A percentile compares a stretch with the other conserved stretches of the same genome.
phyloP scores from a whole-genome alignment of 1,140 invertebrate genomes.

The Scaptomyza pallida region DNA sequence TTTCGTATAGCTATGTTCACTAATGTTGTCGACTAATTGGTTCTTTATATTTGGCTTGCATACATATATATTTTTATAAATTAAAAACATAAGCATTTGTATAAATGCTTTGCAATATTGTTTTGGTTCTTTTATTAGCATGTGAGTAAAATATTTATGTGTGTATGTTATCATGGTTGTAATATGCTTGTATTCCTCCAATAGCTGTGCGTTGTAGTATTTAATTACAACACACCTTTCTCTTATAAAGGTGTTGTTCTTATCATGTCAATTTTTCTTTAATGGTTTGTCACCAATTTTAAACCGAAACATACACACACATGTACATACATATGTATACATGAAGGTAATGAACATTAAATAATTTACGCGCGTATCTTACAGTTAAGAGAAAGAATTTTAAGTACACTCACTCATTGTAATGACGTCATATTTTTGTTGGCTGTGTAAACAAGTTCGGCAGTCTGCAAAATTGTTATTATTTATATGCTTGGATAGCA shows the following conservation, averaged over 20 bases:
- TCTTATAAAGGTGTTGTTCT: background rate
- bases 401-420: constrained; percentile 27
- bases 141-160: constrained; percentile 29
- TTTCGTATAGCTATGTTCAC: constrained; percentile 9
- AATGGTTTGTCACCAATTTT: constrained; percentile 33
- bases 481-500: constrained; percentile 25
- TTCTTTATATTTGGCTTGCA: background rate
- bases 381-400: constrained; percentile 4
- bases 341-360: constrained; percentile 5
- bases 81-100: background rate
- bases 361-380: constrained; percentile 1
- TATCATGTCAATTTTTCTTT: constrained; percentile 37
- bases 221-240: background rate
- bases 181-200: background rate
- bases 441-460: constrained; percentile 25
- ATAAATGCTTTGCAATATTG: too few relatives aligned
- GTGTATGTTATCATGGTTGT: constrained; percentile 23
- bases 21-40: constrained; percentile 12
- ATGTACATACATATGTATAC: background rate
- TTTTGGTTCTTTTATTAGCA: constrained; percentile 20
- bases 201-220: background rate
- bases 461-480: constrained; percentile 28
- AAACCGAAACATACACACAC: constrained; percentile 10
- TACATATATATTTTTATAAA: background rate
- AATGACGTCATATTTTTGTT: constrained; percentile 38